phyloP scores from a whole-genome alignment of 2,888 invertebrate species.

The Parochlus steinenii region DNA sequence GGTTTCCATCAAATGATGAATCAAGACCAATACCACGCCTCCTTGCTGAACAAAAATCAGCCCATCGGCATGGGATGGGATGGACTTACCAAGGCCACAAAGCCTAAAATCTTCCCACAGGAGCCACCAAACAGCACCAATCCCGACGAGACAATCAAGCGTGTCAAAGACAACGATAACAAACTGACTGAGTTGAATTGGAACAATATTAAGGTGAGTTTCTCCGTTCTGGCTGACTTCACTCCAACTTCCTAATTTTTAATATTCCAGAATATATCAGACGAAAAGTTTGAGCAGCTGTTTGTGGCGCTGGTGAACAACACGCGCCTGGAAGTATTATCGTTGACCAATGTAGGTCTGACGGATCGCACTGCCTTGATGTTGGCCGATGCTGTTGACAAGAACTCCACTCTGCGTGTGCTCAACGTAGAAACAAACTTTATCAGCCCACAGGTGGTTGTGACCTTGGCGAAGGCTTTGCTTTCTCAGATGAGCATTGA shows the following conservation, averaged over 20 bases:
- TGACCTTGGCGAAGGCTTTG: constrained; percentile 70
- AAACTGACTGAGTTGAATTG: constrained; percentile 86
- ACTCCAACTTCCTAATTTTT: not conserved
- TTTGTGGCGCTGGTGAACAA: constrained; percentile 79
- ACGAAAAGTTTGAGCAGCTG: constrained; percentile 82
- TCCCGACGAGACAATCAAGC: constrained; percentile 79
- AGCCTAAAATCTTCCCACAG: constrained; percentile 76
- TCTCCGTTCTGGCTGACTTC: constrained; percentile 1
- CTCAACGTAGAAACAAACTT: constrained; percentile 94
- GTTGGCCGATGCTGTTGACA: constrained; percentile 67
- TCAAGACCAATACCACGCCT: constrained; percentile 98
- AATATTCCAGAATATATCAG: constrained; percentile 71
- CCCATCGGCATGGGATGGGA: constrained; percentile 84
- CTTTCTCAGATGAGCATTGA: constrained; percentile 73
- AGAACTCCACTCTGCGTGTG: constrained; percentile 63
- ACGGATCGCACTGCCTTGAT: constrained; percentile 73
- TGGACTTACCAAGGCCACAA: constrained; percentile 86
- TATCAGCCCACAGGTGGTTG: constrained; percentile 76
- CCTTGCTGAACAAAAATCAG: constrained; percentile 80
- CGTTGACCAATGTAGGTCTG: constrained; percentile 85
- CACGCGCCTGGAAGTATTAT: constrained; percentile 79
- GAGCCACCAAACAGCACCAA: constrained; percentile 96
- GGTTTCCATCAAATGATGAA: constrained; percentile 99
- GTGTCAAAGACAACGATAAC: constrained; percentile 77
- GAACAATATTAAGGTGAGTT: constrained; percentile 92